Percentiles rank a stretch among this genome's conserved stretches.
Evolutionary conservation across 2,888 invertebrate genomes (phyloP).

Genomic region (Stenolophus ochropezus): DNA sequence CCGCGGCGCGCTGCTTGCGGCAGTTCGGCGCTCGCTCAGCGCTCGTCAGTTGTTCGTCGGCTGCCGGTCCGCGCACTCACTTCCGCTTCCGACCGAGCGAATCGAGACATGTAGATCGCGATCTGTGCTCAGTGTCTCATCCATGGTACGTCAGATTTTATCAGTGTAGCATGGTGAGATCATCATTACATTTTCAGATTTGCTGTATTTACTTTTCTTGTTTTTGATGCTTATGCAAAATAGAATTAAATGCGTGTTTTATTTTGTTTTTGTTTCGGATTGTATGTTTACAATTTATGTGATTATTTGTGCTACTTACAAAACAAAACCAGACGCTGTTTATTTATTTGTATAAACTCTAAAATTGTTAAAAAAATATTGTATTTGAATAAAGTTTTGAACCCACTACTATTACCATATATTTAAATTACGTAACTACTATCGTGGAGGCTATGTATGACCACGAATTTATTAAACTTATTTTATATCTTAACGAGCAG

Average conservation of each 20-base stretch:
- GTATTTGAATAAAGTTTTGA: too few species aligned
- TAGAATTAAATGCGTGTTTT: neutral
- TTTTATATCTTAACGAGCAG: too few species aligned
- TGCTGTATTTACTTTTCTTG: neutral
- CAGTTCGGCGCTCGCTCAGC: neutral
- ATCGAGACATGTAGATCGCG: neutral
- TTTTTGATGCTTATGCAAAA: neutral
- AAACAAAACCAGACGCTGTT: too few species aligned
- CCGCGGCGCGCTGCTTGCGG: neutral
- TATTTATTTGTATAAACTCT: too few species aligned
- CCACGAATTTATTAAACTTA: too few species aligned
- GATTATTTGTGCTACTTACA: neutral
- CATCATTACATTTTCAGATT: neutral
- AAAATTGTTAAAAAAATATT: too few species aligned
- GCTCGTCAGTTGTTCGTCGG: neutral
- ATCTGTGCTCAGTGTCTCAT: neutral
- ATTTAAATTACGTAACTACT: too few species aligned
- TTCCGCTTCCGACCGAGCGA: neutral
- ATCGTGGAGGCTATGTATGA: too few species aligned
- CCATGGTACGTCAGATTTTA: neutral
- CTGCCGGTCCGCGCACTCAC: neutral
- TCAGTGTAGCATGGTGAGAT: neutral
- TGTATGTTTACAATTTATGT: neutral
- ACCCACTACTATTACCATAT: too few species aligned
- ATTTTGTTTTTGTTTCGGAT: neutral